Percentiles rank a stretch among this genome's conserved stretches.
These are phyloP conservation scores for Azemiops feae DNA, from an alignment of 2,113 vertebrate genomes.

Conservation along the genomic window DNA sequence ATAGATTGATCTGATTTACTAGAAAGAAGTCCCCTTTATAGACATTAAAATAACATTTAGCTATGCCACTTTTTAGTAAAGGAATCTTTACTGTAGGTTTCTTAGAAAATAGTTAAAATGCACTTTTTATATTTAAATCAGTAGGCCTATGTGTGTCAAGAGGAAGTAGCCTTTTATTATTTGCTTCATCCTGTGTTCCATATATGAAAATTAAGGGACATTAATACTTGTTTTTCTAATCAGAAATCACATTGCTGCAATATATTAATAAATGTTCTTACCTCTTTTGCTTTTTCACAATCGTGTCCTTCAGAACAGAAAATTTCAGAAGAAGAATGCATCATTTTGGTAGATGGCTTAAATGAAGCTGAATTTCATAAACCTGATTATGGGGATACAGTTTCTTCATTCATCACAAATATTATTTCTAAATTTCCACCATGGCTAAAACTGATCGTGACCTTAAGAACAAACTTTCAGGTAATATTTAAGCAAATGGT, in stretches of 20 bases:
- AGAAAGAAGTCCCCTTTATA: not conserved
- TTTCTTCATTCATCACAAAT: slow-evolving; percentile 91
- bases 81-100: not conserved
- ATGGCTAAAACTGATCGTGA: slow-evolving; percentile 95
- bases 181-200: not conserved
- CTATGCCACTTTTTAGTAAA: not conserved
- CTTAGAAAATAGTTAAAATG: not conserved
- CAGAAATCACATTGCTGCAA: not conserved
- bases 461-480: slow-evolving; percentile 89
- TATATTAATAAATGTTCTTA: slow-evolving; percentile 17
- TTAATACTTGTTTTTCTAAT: not conserved
- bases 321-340: slow-evolving; percentile 92
- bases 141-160: not conserved
- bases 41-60: not conserved
- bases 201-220: not conserved
- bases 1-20: not conserved
- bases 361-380: slow-evolving; percentile 99
- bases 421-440: slow-evolving; percentile 88
- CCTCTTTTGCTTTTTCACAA: slow-evolving; percentile 37
- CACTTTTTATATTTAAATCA: not conserved
- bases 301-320: slow-evolving; percentile 80
- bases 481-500: slow-evolving; percentile 68
- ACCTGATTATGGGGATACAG: slow-evolving; percentile 96
- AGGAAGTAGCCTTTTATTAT: too few species aligned
- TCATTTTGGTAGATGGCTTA: slow-evolving; percentile 94